phyloP scores from a whole-genome alignment of 2,113 vertebrate species.

The Heteronetta atricapilla region DNA sequence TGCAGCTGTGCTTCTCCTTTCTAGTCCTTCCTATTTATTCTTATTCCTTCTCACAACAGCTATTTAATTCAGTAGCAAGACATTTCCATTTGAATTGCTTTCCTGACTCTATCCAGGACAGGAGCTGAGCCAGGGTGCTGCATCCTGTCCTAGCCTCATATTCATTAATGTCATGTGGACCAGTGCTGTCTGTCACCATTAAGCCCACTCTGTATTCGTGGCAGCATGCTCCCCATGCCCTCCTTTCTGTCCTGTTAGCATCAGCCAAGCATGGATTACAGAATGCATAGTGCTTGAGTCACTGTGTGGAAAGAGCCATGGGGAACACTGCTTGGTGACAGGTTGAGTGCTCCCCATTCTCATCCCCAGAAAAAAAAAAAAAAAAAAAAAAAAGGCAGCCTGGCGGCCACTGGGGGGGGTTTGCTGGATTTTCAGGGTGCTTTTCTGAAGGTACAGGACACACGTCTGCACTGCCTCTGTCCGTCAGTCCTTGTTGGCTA shows the following conservation, averaged over 20 bases:
- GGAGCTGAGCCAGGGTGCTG: not conserved
- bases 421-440: not conserved
- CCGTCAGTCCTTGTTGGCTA: not conserved
- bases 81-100: slow-evolving; percentile 49
- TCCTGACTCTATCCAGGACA: not conserved
- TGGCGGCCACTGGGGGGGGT: not conserved
- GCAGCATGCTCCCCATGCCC: not conserved
- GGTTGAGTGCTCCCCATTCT: rapidly evolving
- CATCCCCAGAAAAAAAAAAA: not conserved
- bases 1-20: slow-evolving; percentile 36
- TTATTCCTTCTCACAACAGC: not conserved
- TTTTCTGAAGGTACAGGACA: not conserved
- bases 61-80: not conserved
- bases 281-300: rapidly evolving
- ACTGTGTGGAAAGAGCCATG: rapidly evolving
- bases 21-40: not conserved
- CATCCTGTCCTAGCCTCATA: not conserved
- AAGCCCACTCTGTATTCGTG: not conserved
- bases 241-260: not conserved
- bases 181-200: not conserved
- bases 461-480: not conserved
- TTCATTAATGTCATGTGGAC: rapidly evolving
- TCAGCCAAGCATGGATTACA: not conserved
- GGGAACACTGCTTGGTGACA: rapidly evolving
- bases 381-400: not conserved